These are phyloP conservation scores for Autographa pulchrina DNA, from an alignment of 2,888 invertebrate genomes.

Conservation along the genomic window DNA sequence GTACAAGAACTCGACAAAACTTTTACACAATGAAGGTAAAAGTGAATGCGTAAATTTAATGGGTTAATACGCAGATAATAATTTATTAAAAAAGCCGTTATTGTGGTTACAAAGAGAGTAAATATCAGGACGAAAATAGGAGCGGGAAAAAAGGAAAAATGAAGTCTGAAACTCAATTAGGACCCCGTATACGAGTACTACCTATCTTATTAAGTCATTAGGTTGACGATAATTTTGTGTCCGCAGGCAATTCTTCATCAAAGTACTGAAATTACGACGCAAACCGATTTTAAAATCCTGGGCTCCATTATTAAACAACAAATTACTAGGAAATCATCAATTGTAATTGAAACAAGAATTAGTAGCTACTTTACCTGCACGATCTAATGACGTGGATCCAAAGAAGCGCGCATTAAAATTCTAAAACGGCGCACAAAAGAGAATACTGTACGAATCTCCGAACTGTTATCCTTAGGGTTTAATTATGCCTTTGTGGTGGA, in stretches of 20 bases:
- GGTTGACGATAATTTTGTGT: conserved; percentile 37
- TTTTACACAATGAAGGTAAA: neutral
- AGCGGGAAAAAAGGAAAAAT: conserved; percentile 7
- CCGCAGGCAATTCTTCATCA: conserved; percentile 27
- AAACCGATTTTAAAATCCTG: conserved; percentile 17
- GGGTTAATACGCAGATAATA: conserved; percentile 35
- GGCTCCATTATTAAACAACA: conserved; percentile 17
- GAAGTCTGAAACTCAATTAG: conserved; percentile 12
- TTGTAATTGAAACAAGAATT: conserved; percentile 30
- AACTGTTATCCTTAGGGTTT: conserved; percentile 80
- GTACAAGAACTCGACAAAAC: neutral
- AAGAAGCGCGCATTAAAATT: conserved; percentile 62
- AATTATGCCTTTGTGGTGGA: conserved; percentile 81
- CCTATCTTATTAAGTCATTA: conserved; percentile 45
- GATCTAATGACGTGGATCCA: conserved; percentile 12
- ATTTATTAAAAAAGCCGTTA: conserved; percentile 39
- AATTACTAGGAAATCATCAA: conserved; percentile 19
- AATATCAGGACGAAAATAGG: conserved; percentile 16
- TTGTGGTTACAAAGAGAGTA: conserved; percentile 1
- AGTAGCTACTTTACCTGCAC: conserved; percentile 22
- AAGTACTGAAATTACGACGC: conserved; percentile 6
- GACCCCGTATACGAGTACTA: conserved; percentile 12
- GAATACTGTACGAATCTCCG: conserved; percentile 73
- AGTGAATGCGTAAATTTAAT: neutral
- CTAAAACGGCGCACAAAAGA: conserved; percentile 67